Conservation (phyloP, 2,113 vertebrate species). For the Narcine bancroftii region DNA sequence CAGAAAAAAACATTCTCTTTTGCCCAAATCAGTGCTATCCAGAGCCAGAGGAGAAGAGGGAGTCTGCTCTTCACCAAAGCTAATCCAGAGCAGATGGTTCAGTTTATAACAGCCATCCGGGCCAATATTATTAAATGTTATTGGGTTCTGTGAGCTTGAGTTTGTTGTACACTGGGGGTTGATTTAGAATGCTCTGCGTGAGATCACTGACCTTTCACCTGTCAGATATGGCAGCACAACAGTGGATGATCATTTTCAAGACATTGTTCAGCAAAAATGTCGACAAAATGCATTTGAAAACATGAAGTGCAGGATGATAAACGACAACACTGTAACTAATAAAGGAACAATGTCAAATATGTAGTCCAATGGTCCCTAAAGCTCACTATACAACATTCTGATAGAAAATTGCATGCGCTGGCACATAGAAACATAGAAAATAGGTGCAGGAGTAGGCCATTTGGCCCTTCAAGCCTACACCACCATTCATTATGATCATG, state of each 20-base stretch:
- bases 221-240: not conserved
- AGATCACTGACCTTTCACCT: not conserved
- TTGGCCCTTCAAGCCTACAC: too few species aligned
- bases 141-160: not conserved
- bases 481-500: too few species aligned
- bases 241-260: not conserved
- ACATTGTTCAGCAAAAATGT: not conserved
- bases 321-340: not conserved
- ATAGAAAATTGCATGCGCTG: not conserved
- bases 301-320: not conserved
- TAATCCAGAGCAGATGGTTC: slow-evolving; percentile 25
- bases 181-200: not conserved
- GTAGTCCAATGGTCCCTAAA: not conserved
- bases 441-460: too few species aligned
- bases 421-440: too few species aligned
- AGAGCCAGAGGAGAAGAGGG: not conserved
- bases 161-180: not conserved
- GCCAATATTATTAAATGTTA: slow-evolving; percentile 16
- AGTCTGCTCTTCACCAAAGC: not conserved
- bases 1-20: not conserved
- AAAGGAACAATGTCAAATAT: not conserved
- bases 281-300: not conserved
- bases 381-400: not conserved
- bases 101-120: slow-evolving; percentile 11
- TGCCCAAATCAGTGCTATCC: slow-evolving; percentile 8